phyloP scores from a whole-genome alignment of 2,797 vertebrate species.

The Oryzias sinensis region DNA sequence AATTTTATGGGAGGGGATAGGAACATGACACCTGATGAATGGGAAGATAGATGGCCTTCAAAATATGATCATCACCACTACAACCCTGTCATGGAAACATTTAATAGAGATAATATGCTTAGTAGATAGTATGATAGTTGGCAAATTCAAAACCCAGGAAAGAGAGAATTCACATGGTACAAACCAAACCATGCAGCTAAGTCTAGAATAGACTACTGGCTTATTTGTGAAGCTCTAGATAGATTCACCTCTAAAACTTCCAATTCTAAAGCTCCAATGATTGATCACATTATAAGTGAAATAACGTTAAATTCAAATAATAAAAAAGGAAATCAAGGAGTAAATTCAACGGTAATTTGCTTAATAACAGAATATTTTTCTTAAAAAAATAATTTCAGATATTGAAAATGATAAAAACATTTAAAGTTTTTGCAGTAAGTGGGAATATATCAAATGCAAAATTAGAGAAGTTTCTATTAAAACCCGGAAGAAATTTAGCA shows the following conservation, averaged over 20 bases:
- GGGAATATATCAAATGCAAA: too few species aligned
- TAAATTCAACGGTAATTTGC: not conserved
- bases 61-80: not conserved
- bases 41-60: not conserved
- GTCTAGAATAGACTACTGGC: not conserved
- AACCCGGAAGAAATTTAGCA: too few species aligned
- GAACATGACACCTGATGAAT: not conserved
- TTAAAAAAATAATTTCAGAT: too few species aligned
- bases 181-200: not conserved
- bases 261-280: not conserved
- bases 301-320: not conserved
- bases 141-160: not conserved
- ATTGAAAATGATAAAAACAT: too few species aligned
- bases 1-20: not conserved
- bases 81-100: not conserved
- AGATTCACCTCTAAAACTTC: not conserved
- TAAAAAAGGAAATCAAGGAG: too few species aligned
- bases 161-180: not conserved
- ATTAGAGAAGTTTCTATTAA: too few species aligned
- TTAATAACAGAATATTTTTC: too few species aligned
- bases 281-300: not conserved
- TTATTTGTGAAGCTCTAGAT: not conserved
- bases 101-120: not conserved
- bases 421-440: too few species aligned
- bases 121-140: not conserved